Conservation (phyloP, 2,113 vertebrate genomes). For the Amphilophus citrinellus region DNA sequence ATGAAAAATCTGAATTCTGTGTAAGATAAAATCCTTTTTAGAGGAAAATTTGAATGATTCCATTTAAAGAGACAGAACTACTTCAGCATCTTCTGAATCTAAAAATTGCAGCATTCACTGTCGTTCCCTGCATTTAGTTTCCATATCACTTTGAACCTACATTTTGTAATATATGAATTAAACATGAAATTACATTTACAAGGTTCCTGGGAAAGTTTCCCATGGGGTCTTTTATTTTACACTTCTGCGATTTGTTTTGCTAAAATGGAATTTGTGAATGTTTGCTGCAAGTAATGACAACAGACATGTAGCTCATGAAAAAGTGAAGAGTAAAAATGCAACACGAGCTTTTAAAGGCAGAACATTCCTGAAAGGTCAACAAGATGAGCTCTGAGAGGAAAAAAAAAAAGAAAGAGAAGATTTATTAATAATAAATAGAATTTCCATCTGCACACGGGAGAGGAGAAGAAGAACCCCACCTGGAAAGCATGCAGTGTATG, state of each 20-base stretch:
- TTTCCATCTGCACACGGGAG: constrained; percentile 55
- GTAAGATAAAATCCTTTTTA: not conserved
- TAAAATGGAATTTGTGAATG: constrained; percentile 50
- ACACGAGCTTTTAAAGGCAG: constrained; percentile 70
- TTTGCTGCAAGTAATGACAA: constrained; percentile 50
- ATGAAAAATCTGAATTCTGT: not conserved
- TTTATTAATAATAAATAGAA: constrained; percentile 75
- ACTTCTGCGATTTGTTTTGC: constrained; percentile 58
- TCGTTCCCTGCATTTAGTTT: not conserved
- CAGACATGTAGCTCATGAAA: constrained; percentile 75
- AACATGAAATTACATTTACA: constrained; percentile 17
- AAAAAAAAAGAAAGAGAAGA: constrained; percentile 17
- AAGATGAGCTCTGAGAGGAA: constrained; percentile 44
- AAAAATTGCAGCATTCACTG: not conserved
- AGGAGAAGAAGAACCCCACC: constrained; percentile 56
- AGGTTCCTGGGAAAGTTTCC: constrained; percentile 32
- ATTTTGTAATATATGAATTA: constrained; percentile 32
- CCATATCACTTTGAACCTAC: constrained; percentile 1
- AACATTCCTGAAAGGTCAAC: constrained; percentile 68
- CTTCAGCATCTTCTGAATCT: not conserved
- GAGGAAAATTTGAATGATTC: not conserved
- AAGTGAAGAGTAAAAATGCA: constrained; percentile 70
- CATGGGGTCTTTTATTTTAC: constrained; percentile 40
- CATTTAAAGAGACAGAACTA: not conserved
- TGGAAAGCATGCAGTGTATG: constrained; percentile 37